These are phyloP conservation scores for Ovibos moschatus DNA, from an alignment of 2,113 vertebrate species.

Conservation along the genomic window DNA sequence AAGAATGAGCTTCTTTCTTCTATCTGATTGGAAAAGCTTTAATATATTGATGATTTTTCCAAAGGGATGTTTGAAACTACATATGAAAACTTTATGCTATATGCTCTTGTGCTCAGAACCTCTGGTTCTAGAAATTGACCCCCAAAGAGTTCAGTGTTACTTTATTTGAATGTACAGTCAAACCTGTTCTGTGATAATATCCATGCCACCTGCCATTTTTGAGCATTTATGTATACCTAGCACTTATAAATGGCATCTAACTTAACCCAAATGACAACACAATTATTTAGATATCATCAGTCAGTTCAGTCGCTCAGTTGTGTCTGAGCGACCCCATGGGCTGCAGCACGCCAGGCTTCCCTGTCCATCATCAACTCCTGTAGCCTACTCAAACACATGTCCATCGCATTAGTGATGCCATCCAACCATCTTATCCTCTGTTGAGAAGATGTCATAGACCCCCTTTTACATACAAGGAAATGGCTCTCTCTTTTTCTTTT, in stretches of 20 bases:
- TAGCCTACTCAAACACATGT: neutral
- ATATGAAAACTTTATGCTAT: neutral
- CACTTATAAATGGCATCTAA: neutral
- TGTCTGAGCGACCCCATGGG: neutral
- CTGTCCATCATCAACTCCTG: neutral
- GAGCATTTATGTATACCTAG: neutral
- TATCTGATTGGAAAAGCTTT: neutral
- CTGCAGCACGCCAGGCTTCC: neutral
- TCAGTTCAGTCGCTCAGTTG: neutral
- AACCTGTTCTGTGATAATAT: neutral
- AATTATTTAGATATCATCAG: neutral
- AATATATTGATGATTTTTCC: neutral
- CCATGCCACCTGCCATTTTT: neutral
- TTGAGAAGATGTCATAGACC: neutral
- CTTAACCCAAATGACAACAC: neutral
- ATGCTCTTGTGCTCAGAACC: neutral
- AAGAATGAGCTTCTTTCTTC: neutral
- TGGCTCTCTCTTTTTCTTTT: neutral
- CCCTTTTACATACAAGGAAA: neutral
- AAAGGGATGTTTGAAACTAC: neutral
- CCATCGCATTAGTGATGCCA: fast-evolving
- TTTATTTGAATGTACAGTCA: neutral
- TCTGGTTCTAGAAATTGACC: neutral
- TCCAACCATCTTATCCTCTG: neutral
- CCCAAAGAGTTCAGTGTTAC: neutral